These are phyloP conservation scores for Drosophila nigricruria DNA, from an alignment of 2,888 invertebrate genomes.

Conservation along the genomic window DNA sequence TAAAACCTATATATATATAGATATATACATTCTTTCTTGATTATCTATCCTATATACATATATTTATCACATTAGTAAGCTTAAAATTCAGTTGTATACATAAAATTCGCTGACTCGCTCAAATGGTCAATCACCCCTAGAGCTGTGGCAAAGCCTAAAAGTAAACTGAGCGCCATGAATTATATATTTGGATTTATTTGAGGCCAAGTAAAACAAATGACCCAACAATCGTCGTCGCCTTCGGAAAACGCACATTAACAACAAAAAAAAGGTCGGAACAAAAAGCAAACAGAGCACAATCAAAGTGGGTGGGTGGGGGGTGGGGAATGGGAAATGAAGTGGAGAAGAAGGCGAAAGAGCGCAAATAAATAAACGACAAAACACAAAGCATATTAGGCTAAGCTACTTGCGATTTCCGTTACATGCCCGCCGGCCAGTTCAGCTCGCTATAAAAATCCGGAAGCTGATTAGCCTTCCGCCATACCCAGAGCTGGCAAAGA, in stretches of 20 bases:
- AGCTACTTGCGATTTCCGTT: constrained; percentile 80
- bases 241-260: constrained; percentile 43
- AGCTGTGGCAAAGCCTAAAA: constrained; percentile 46
- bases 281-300: constrained; percentile 7
- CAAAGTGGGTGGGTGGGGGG: constrained; percentile 10
- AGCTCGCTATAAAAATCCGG: constrained; percentile 72
- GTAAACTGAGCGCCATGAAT: constrained; percentile 68
- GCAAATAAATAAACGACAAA: constrained; percentile 76
- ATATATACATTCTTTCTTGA: not conserved
- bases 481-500: not conserved
- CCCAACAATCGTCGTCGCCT: constrained; percentile 56
- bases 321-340: constrained; percentile 9
- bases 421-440: constrained; percentile 56
- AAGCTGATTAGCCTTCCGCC: constrained; percentile 69
- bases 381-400: constrained; percentile 80
- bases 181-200: constrained; percentile 80
- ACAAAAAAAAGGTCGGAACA: constrained; percentile 43
- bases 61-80: constrained; percentile 36
- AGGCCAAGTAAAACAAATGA: constrained; percentile 80
- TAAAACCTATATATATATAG: no score
- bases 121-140: constrained; percentile 41
- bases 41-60: not conserved
- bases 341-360: constrained; percentile 60
- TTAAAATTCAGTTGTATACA: constrained; percentile 1
- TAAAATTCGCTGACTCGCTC: constrained; percentile 23